Base-by-base conservation (phyloP, 2,113 vertebrate genomes). In the Petroica traversi region DNA sequence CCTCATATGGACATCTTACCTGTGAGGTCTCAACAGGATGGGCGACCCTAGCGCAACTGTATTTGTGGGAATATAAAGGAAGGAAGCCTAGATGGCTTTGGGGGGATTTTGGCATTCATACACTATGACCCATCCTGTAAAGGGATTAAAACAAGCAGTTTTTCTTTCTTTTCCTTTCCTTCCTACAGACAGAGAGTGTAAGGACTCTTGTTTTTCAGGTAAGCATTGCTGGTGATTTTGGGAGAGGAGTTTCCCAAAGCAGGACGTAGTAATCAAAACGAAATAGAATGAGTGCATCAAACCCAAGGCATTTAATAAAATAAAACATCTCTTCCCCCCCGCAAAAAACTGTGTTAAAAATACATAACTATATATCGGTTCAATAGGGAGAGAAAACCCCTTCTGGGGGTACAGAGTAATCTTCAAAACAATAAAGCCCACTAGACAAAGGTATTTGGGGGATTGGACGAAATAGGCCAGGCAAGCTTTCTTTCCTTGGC, bases 381-480 rank as follows among this genome's bases (percentile, higher is more conserved):
- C 89, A 84, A 80, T 96, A 76, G 4, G 36, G 22, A 79, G 51
- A 67, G 55, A 92, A 96, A 82, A 29, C 9, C 85, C 61, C 75
- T 87, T 94, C 57, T 76, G 67, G 14, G 77, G 36, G 16, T 26
- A 26, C 45, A 20, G 45, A 58, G 61, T 68, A 85, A n/a, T 72
- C 59, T 40, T 79, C 36, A 72, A 72, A 95, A 88, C 54, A 79
- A 38, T 34, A 48, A 67, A 67, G 46, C 51, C 79, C 79, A 59
- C 97, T 93, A 99, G 71, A 99, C 99, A 94, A 99, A 99, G 0
- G 99, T 99, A 55, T 99, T 99, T 5, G 99, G 98, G 23, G 99
- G 98, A 72, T 99, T 99, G 69, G 98, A 97, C 6, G 98, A 98
- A 80, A 99, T 98, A 34, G 99, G 99, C 99, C 99, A 99, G 23